These are phyloP conservation scores for Syrphus vitripennis DNA, from an alignment of 2,888 invertebrate genomes.

Conservation along the genomic window DNA sequence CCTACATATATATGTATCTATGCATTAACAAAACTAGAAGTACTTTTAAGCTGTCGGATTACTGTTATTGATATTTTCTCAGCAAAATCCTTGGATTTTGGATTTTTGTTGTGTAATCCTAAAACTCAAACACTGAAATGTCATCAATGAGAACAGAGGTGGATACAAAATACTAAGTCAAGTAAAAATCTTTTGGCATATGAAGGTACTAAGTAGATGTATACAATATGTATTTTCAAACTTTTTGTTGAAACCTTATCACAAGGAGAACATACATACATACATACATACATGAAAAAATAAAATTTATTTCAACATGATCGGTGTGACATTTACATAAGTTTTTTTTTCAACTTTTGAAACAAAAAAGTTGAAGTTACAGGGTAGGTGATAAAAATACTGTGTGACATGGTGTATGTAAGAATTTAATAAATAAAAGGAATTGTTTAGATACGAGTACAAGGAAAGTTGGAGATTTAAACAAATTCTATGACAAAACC, in stretches of 20 bases:
- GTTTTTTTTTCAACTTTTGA: neutral
- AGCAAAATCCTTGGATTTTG: slow-evolving; percentile 15
- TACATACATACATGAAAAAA: neutral
- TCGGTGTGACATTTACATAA: neutral
- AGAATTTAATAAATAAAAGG: no score
- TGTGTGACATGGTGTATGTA: no score
- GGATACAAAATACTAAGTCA: neutral
- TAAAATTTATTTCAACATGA: neutral
- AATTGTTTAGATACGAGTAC: no score
- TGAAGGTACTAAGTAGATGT: neutral
- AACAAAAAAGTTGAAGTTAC: neutral
- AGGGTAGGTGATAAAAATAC: no score
- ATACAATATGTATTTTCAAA: neutral
- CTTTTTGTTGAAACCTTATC: slow-evolving; percentile 26
- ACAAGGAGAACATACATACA: neutral
- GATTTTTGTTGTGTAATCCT: slow-evolving; percentile 53
- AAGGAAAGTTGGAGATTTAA: no score
- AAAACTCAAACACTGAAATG: slow-evolving; percentile 45
- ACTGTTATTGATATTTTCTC: slow-evolving; percentile 60
- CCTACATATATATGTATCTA: no score
- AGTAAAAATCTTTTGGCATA: neutral
- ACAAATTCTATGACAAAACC: no score
- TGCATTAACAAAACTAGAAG: slow-evolving; percentile 12
- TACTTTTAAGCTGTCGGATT: slow-evolving; percentile 51
- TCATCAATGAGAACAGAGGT: neutral